Percentiles rank a stretch among this genome's conserved stretches.
phyloP scores from a whole-genome alignment of 1,140 invertebrate species.

The Lepidurus arcticus region DNA sequence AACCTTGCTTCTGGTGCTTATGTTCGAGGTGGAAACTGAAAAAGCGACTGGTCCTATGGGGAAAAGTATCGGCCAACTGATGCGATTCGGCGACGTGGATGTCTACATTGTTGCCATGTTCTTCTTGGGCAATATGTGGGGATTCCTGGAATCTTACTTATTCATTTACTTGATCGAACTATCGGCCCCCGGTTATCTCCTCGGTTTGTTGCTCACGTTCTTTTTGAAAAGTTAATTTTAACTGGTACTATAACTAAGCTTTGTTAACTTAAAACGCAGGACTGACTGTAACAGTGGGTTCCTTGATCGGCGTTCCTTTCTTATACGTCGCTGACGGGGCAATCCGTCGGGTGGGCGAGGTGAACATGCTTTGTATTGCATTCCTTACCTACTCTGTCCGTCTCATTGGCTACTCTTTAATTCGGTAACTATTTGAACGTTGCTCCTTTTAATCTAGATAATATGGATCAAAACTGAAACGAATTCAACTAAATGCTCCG shows the following conservation, averaged over 20 bases:
- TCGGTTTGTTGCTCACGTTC: neutral
- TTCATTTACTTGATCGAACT: constrained; percentile 63
- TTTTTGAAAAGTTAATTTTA: neutral
- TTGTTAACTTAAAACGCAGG: constrained; percentile 46
- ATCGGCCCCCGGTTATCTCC: neutral
- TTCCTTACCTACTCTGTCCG: constrained; percentile 72
- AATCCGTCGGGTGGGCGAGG: constrained; percentile 69
- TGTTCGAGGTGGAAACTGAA: constrained; percentile 38
- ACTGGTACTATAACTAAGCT: neutral
- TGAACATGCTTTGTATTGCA: constrained; percentile 71
- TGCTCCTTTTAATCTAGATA: neutral
- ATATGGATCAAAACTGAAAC: no score
- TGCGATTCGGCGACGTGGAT: constrained; percentile 53
- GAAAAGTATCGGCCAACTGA: constrained; percentile 35
- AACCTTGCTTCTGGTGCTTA: constrained; percentile 50
- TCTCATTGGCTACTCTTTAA: constrained; percentile 74
- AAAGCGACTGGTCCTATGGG: constrained; percentile 36
- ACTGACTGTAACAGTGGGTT: constrained; percentile 73
- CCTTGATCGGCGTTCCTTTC: constrained; percentile 71
- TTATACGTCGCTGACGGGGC: constrained; percentile 71
- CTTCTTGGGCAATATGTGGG: constrained; percentile 70
- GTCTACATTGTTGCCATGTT: constrained; percentile 70
- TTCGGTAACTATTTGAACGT: constrained; percentile 57
- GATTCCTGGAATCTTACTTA: constrained; percentile 76
- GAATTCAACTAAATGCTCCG: neutral